These are phyloP conservation scores for Habrosyne pyritoides DNA, from an alignment of 2,888 invertebrate genomes.

Conservation along the genomic window DNA sequence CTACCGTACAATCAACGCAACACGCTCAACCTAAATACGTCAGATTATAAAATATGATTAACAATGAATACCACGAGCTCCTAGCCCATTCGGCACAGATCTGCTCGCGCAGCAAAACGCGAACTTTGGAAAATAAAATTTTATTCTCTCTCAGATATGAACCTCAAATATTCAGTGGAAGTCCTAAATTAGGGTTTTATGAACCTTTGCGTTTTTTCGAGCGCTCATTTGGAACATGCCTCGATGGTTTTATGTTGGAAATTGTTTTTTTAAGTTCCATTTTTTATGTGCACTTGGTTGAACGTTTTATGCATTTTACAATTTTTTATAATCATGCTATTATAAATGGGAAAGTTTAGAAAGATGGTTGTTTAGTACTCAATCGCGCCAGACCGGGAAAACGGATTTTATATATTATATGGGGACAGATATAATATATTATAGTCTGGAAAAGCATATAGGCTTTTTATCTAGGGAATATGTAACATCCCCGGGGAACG, in stretches of 20 bases:
- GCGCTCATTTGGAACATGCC: conserved; percentile 13
- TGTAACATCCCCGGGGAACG: no score
- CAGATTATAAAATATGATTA: neutral
- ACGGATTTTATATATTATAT: no score
- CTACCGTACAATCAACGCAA: no score
- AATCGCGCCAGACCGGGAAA: no score
- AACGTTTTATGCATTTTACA: neutral
- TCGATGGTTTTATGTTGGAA: neutral
- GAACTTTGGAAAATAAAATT: conserved; percentile 33
- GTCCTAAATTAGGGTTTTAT: conserved; percentile 38
- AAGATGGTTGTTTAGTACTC: no score
- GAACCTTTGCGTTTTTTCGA: conserved; percentile 28
- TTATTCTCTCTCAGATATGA: conserved; percentile 38
- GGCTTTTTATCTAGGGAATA: no score
- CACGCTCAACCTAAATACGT: neutral
- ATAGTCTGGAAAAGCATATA: no score
- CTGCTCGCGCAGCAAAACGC: conserved; percentile 1
- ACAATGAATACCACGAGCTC: neutral
- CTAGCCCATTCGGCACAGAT: neutral
- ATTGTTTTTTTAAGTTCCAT: neutral
- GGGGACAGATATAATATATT: no score
- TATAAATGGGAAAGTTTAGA: no score
- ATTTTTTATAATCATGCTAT: no score
- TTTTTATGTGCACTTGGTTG: neutral
- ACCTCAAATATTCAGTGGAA: conserved; percentile 43